These are phyloP conservation scores for Acrocera orbiculus DNA, from an alignment of 2,888 invertebrate genomes.

Conservation along the genomic window DNA sequence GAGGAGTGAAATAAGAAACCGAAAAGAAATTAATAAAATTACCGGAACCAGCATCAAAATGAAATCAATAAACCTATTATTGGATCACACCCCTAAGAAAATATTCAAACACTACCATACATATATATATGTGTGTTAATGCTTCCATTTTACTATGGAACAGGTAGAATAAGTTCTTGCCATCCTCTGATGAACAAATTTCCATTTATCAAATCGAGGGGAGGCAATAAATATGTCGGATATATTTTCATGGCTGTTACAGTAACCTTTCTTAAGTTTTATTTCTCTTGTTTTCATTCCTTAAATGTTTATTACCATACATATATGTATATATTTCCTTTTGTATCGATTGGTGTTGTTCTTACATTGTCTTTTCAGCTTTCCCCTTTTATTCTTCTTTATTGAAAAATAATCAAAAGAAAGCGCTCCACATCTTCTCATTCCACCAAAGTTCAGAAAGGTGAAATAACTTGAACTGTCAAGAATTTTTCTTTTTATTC, in stretches of 20 bases:
- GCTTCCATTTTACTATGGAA: not conserved
- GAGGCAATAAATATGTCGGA: constrained; percentile 6
- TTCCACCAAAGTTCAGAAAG: no score
- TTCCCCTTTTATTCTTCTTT: no score
- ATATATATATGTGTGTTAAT: not conserved
- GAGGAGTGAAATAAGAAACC: no score
- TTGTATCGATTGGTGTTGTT: no score
- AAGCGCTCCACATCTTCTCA: no score
- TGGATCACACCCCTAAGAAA: constrained; percentile 6
- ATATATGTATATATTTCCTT: no score
- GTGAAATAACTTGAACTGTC: no score
- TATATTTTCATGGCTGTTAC: not conserved
- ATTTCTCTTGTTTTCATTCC: not conserved
- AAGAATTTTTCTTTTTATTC: no score
- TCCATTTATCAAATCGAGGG: constrained; percentile 8
- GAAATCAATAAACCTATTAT: constrained; percentile 9
- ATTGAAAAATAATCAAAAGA: no score
- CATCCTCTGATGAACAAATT: constrained; percentile 5
- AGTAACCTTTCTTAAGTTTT: not conserved
- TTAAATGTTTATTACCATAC: no score
- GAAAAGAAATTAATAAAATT: not conserved
- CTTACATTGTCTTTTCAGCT: no score
- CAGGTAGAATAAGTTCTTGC: constrained; percentile 3
- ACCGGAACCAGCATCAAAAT: not conserved
- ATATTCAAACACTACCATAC: constrained; percentile 1